phyloP scores from a whole-genome alignment of 2,113 vertebrate species.

The Nanorana parkeri region DNA sequence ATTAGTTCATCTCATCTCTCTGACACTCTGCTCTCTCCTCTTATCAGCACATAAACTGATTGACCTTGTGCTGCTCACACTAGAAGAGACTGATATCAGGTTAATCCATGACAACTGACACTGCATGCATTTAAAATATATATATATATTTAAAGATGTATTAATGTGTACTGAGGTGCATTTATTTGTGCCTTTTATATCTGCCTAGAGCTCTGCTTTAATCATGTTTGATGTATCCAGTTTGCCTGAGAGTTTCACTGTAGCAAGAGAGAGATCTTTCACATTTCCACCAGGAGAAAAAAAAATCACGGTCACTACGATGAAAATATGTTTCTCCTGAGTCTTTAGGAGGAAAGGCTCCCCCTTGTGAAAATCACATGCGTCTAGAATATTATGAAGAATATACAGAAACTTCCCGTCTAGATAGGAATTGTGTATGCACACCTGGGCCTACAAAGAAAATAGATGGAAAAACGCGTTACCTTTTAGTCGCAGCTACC shows the following conservation, averaged over 20 bases:
- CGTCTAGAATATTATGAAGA: slow-evolving; percentile 32
- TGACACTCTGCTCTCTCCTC: too few species aligned
- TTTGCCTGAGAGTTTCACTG: background rate
- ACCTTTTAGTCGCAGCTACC: background rate
- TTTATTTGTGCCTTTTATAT: too few species aligned
- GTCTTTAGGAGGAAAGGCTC: slow-evolving; percentile 51
- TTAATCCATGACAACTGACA: too few species aligned
- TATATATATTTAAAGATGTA: too few species aligned
- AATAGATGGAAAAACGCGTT: background rate
- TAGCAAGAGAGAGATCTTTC: slow-evolving; percentile 8
- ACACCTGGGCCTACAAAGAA: background rate
- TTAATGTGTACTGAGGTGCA: too few species aligned
- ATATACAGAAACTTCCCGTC: background rate
- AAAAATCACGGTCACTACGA: slow-evolving; percentile 11
- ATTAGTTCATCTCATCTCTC: too few species aligned
- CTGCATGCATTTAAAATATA: too few species aligned
- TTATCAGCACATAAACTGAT: too few species aligned
- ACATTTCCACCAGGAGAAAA: slow-evolving; percentile 29
- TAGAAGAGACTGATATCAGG: too few species aligned
- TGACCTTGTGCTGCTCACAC: too few species aligned
- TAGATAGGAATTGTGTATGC: background rate
- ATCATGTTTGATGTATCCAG: background rate
- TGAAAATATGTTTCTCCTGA: slow-evolving; percentile 46
- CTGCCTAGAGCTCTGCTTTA: background rate
- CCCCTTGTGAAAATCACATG: slow-evolving; percentile 53